phyloP scores from a whole-genome alignment of 2,888 invertebrate genomes.

The Stenurella melanura region DNA sequence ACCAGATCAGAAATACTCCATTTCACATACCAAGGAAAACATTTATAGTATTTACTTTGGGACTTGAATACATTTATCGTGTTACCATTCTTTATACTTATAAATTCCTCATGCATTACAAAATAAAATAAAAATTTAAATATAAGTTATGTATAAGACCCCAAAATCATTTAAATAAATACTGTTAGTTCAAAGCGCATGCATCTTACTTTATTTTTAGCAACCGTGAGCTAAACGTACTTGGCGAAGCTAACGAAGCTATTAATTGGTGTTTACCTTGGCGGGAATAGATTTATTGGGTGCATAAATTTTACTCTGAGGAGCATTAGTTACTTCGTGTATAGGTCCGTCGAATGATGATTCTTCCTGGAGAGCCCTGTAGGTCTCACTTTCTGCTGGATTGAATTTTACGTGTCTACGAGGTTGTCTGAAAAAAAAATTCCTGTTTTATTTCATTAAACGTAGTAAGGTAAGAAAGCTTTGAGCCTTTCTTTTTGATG shows the following conservation, averaged over 20 bases:
- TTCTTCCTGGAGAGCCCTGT: constrained; percentile 89
- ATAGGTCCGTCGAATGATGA: constrained; percentile 76
- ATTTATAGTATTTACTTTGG: too few species aligned
- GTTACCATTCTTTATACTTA: too few species aligned
- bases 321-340: constrained; percentile 83
- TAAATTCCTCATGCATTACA: too few species aligned
- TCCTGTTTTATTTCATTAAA: background rate
- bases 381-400: constrained; percentile 92
- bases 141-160: too few species aligned
- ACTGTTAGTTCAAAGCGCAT: constrained; percentile 15
- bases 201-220: constrained; percentile 29
- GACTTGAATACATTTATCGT: too few species aligned
- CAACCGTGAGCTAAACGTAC: constrained; percentile 46
- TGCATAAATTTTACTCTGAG: constrained; percentile 85
- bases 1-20: too few species aligned
- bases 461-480: too few species aligned
- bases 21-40: too few species aligned
- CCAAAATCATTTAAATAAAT: too few species aligned
- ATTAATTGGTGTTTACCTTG: constrained; percentile 65
- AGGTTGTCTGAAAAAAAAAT: constrained; percentile 61
- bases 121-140: too few species aligned
- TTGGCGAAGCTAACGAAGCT: constrained; percentile 49
- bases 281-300: constrained; percentile 74
- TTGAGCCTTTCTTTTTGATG: too few species aligned
- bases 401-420: constrained; percentile 87